Percentiles rank a stretch among this genome's conserved stretches.
phyloP scores from a whole-genome alignment of 2,888 invertebrate genomes.

The Hermaeophaga mercurialis region DNA sequence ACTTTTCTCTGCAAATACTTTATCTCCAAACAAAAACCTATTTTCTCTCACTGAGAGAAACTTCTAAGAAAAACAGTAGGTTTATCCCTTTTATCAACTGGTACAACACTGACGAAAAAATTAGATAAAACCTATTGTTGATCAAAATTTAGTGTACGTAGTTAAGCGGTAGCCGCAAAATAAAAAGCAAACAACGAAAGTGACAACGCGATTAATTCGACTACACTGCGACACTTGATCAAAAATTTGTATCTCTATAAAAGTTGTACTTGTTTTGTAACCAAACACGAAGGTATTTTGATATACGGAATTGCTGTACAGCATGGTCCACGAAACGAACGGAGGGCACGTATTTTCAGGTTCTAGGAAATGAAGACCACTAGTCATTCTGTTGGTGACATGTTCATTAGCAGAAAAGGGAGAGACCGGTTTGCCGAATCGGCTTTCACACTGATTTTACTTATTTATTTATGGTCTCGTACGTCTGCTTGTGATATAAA shows the following conservation, averaged over 20 bases:
- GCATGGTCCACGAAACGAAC: slow-evolving; percentile 23
- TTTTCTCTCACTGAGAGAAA: not conserved
- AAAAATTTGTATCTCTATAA: slow-evolving; percentile 14
- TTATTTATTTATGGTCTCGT: slow-evolving; percentile 43
- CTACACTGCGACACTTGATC: slow-evolving; percentile 3
- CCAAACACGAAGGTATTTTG: slow-evolving; percentile 29
- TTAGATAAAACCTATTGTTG: not conserved
- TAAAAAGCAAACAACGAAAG: not conserved
- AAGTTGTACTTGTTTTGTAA: slow-evolving; percentile 11
- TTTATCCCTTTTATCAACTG: slow-evolving; percentile 8
- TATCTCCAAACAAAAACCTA: not conserved
- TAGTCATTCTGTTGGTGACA: slow-evolving; percentile 50
- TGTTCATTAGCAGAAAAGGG: slow-evolving; percentile 46
- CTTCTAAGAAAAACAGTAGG: not conserved
- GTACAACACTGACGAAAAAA: not conserved
- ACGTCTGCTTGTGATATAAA: slow-evolving; percentile 43
- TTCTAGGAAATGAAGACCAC: slow-evolving; percentile 49
- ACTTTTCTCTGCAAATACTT: not conserved
- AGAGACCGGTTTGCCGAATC: slow-evolving; percentile 31
- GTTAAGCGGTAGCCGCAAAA: not conserved
- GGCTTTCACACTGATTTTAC: slow-evolving; percentile 42
- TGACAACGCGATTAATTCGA: not conserved
- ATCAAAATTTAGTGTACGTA: not conserved
- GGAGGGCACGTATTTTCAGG: slow-evolving; percentile 29
- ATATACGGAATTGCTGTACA: slow-evolving; percentile 34